Conservation (phyloP, 1,140 invertebrate genomes). For the Monochamus saltuarius region DNA sequence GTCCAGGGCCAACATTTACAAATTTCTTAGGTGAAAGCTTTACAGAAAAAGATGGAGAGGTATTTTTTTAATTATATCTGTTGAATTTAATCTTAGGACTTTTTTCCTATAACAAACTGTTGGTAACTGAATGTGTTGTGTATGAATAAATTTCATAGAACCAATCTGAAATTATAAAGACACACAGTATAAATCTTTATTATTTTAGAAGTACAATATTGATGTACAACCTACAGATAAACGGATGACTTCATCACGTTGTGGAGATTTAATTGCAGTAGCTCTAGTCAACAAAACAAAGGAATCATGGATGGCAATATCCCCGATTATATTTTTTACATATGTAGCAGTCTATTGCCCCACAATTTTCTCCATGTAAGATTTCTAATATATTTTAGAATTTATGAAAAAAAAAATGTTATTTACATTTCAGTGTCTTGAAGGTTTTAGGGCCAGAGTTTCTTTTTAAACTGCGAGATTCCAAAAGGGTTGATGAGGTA, state of each 20-base stretch:
- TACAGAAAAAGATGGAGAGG: constrained; percentile 64
- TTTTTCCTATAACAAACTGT: too few relatives aligned
- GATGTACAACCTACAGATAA: constrained; percentile 56
- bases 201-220: constrained; percentile 59
- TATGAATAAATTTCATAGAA: too few relatives aligned
- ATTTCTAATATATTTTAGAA: constrained; percentile 17
- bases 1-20: constrained; percentile 75
- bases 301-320: constrained; percentile 74
- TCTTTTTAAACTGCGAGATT: constrained; percentile 46
- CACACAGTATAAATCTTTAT: constrained; percentile 4
- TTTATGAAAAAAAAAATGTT: constrained; percentile 5
- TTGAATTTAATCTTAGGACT: too few relatives aligned
- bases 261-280: constrained; percentile 70
- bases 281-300: constrained; percentile 75
- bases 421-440: constrained; percentile 48
- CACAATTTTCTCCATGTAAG: constrained; percentile 59
- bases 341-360: constrained; percentile 70
- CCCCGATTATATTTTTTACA: constrained; percentile 62
- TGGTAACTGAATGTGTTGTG: too few relatives aligned
- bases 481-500: constrained; percentile 40
- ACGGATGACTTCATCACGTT: constrained; percentile 70
- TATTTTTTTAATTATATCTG: constrained; percentile 34
- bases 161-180: too few relatives aligned
- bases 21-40: constrained; percentile 71
- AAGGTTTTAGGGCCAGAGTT: constrained; percentile 48